phyloP scores from a whole-genome alignment of 2,113 vertebrate species.

The Lophius piscatorius region DNA sequence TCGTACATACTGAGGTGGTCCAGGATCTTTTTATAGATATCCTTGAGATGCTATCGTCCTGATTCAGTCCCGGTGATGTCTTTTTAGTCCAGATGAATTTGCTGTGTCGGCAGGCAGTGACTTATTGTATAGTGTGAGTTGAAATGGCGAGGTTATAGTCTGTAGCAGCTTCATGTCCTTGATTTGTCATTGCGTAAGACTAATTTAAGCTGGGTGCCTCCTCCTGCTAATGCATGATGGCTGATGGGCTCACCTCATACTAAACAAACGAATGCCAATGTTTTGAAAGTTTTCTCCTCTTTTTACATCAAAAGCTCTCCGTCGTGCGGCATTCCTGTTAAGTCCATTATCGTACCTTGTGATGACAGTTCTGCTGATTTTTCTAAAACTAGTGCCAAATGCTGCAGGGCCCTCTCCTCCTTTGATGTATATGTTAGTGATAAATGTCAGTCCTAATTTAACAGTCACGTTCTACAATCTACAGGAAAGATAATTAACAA shows the following conservation, averaged over 20 bases:
- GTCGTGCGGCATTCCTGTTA: slow-evolving; percentile 39
- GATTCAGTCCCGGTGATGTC: slow-evolving; percentile 21
- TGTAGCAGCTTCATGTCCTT: slow-evolving; percentile 47
- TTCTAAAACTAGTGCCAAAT: slow-evolving; percentile 44
- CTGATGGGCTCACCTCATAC: slow-evolving; percentile 44
- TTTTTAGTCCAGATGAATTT: slow-evolving; percentile 34
- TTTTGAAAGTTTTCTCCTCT: slow-evolving; percentile 37
- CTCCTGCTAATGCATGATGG: slow-evolving; percentile 15
- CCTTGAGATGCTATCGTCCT: slow-evolving; percentile 32
- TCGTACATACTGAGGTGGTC: slow-evolving; percentile 7
- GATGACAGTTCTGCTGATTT: slow-evolving; percentile 60
- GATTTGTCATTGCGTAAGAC: slow-evolving; percentile 55
- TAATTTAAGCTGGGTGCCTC: slow-evolving; percentile 24
- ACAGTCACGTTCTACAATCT: slow-evolving; percentile 47
- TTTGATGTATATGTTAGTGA: slow-evolving; percentile 55
- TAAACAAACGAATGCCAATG: slow-evolving; percentile 32
- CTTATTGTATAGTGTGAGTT: slow-evolving; percentile 18
- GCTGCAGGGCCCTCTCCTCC: slow-evolving; percentile 28
- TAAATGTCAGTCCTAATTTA: slow-evolving; percentile 48
- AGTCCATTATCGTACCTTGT: slow-evolving; percentile 42
- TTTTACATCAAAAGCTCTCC: slow-evolving; percentile 40
- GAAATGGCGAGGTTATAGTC: slow-evolving; percentile 29
- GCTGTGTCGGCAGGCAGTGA: slow-evolving; percentile 37
- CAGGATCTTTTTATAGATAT: slow-evolving; percentile 12
- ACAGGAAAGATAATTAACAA: slow-evolving; percentile 45